These are phyloP conservation scores for Propsilocerus akamusi DNA, from an alignment of 1,140 invertebrate species.

Conservation along the genomic window DNA sequence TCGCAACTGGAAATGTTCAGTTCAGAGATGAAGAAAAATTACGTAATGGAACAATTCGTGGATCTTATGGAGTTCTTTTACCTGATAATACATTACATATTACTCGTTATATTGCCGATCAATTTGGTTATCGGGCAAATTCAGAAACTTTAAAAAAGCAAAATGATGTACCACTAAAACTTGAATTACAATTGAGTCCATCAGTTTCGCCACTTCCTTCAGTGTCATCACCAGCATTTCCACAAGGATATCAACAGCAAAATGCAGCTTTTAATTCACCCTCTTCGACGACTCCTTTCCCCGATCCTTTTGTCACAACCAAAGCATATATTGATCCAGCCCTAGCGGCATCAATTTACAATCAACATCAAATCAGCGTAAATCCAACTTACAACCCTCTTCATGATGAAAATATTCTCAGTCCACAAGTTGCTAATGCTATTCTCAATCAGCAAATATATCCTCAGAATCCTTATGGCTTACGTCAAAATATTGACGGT, in stretches of 20 bases:
- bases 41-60: slow-evolving; percentile 41
- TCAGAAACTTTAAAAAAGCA: neutral
- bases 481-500: neutral
- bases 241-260: neutral
- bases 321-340: neutral
- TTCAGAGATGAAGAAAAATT: slow-evolving; percentile 41
- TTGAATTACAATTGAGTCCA: neutral
- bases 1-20: slow-evolving; percentile 37
- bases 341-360: neutral
- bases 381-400: neutral
- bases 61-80: slow-evolving; percentile 45
- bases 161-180: neutral
- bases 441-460: neutral
- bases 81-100: slow-evolving; percentile 35
- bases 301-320: neutral
- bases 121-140: slow-evolving; percentile 36
- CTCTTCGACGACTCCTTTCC: neutral
- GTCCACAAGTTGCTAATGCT: neutral
- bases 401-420: neutral
- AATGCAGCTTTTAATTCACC: no score
- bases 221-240: neutral
- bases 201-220: neutral
- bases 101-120: slow-evolving; percentile 37
- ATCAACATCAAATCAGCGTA: neutral
- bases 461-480: neutral